Evolutionary conservation across 2,888 invertebrate genomes (phyloP), one percentile per base, ranked within the genome.

Genomic region (Sepiola atlantica): DNA sequence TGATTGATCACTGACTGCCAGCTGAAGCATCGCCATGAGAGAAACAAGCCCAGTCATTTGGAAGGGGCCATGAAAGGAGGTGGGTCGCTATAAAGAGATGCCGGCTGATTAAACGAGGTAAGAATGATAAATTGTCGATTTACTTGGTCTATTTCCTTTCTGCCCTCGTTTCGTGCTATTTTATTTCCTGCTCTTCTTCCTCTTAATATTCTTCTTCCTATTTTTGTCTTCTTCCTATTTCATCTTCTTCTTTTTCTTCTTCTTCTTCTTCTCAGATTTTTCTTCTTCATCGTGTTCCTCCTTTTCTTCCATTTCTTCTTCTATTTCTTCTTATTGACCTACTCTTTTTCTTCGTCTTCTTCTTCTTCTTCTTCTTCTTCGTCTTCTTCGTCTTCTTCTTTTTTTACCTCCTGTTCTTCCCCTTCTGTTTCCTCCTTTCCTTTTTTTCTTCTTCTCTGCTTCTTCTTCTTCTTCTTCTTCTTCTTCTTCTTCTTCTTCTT

Each of bases 1-100:
- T 77, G 77, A 77, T 77, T 77, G 77, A 77, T 77, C 77, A 77
- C 77, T 77, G 77, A 77, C 77, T 77, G 77, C 77, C 77, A 77
- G 77, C 77, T 77, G 77, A 77, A 77, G 77, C 77, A 77, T 77
- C 77, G 77, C 77, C 77, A 77, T 77, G 77, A 77, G 77, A 77
- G 77, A 77, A 77, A 77, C 77, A 77, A 77, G 77, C 77, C 77
- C 77, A 77, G 77, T 77, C 77, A 77, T 77, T 77, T 77, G 77
- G 77, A 77, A 77, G 77, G 77, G 77, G 77, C 77, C 77, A 32
- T 77, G 77, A 77, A 77, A 77, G 77, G 77, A 77, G 77, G 77
- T 77, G 77, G 77, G 77, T 1, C 77, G 77, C 77, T 32, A 77
- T 77, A 77, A 77, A 77, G 77, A 77, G 77, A 77, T 77, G 77